Conservation (phyloP, 53 echinoderm and acorn worm species). For the Mesocentrotus franciscanus region DNA sequence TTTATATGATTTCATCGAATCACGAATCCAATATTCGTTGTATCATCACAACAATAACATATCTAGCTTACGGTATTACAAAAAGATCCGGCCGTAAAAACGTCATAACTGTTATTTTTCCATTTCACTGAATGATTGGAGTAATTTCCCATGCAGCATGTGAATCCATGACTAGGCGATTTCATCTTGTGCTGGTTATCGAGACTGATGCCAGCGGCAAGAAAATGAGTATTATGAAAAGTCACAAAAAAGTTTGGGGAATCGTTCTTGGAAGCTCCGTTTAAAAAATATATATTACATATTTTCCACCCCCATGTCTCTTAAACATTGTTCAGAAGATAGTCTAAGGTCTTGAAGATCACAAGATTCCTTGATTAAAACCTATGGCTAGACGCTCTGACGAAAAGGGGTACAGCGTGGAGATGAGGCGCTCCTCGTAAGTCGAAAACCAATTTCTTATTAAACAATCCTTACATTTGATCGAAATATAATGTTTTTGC, state of each 20-base stretch:
- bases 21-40: slow-evolving; percentile 16
- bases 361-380: neutral
- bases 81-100: neutral
- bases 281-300: neutral
- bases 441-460: neutral
- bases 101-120: neutral
- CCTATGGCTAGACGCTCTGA: neutral
- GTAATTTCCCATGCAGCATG: neutral
- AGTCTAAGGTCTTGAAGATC: neutral
- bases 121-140: neutral
- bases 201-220: neutral
- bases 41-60: neutral
- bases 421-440: neutral
- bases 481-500: neutral
- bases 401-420: neutral
- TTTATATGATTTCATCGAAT: neutral
- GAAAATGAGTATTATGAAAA: neutral
- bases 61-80: neutral
- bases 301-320: neutral
- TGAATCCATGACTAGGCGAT: neutral
- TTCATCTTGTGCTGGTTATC: neutral
- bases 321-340: neutral
- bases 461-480: neutral
- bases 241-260: neutral
- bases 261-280: neutral